Base-by-base conservation (phyloP, 2,113 vertebrate species). In the Bubalus kerabau region DNA sequence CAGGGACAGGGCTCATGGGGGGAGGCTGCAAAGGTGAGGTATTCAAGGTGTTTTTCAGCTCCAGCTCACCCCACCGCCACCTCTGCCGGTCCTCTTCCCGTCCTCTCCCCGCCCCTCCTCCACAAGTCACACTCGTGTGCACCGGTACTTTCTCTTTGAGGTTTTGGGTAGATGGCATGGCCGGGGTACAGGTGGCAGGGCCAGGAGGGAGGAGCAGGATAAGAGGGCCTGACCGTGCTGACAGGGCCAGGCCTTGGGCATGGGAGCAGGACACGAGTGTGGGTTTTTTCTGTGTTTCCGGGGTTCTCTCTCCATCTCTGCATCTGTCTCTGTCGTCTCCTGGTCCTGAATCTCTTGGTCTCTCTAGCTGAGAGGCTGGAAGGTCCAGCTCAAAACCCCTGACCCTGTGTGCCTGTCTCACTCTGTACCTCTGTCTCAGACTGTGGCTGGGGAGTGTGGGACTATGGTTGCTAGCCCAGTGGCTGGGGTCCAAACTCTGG, bases 111-210 rank as follows among this genome's bases (percentile, higher is more conserved):
- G 11, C 76, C 56, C 95, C 93, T 30, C 90, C 90, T 71, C 90
- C 74, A 54, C 71, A 21, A 76, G 83, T 21, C 74, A 59, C 21
- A 26, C 28, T 28, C 89, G 14, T 5, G n/a, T 0, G 6, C 81
- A 50, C 85, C 3, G 8, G 64, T 59, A 54, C 62, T 94, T 97
- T 95, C 93, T 98, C 81, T 90, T 92, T 97, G 95, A 97, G 91
- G 95, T 95, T 97, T 88, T 4, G 50, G 92, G 95, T 92, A 17
- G 74, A 82, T 94, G 91, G 83, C 80, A 80, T 23, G 59, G 59
- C 93, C 36, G 13, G 56, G 59, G 87, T 54, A 52, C 64, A 89
- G 95, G 89, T 78, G 52, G 57, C 90, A 85, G 50, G 28, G 82
- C 83, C 78, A 57, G 59, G 87, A 50, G 87, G 30, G 28, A 82